Evolutionary conservation across 2,113 vertebrate genomes (phyloP), one percentile per base, ranked within the genome.

Genomic region (Brachypteracias leptosomus): DNA sequence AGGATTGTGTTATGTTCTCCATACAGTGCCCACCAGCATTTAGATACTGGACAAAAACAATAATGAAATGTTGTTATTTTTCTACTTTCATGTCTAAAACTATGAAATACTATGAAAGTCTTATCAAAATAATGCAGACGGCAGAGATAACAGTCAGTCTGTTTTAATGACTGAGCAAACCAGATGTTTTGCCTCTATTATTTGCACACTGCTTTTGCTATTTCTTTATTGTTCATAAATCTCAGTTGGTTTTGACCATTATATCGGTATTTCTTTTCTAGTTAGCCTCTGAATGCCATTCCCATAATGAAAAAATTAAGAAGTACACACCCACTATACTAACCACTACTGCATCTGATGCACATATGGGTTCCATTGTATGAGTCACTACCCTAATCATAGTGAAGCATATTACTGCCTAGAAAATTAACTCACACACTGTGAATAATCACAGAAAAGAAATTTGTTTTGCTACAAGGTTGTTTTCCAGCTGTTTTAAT

Each of bases 401-500:
- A 92, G 96, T 90, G 62, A 81, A 94, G 96, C 89, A 55, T 95
- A 95, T 97, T 95, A 95, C 94, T 95, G 97, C 95, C 96, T 97
- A 36, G 88, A 96, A 98, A 98, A 98, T 97, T 97, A 98, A 98
- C 97, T 98, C 86, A 18, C 98, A 98, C 89, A 97, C 97, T 97
- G 97, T 98, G 97, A 98, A 98, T 98, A 98, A 98, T 98, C 97
- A 98, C 97, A 96, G 96, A 94, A 97, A 97, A 97, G 96, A 96
- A 98, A 98, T 98, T 97, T 97, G 97, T 97, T 98, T 97, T 97
- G 97, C 97, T 97, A 97, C 97, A 97, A 97, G 96, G 95, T 97
- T 98, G 97, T 98, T 97, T 97, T 98, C 97, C 97, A 98, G 97
- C 97, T 98, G 98, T 98, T 98, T 98, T 97, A 98, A 98, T 92